Evolutionary conservation across 2,113 vertebrate genomes (phyloP), one percentile per base, ranked within the genome.

Genomic region (Pungitius pungitius): DNA sequence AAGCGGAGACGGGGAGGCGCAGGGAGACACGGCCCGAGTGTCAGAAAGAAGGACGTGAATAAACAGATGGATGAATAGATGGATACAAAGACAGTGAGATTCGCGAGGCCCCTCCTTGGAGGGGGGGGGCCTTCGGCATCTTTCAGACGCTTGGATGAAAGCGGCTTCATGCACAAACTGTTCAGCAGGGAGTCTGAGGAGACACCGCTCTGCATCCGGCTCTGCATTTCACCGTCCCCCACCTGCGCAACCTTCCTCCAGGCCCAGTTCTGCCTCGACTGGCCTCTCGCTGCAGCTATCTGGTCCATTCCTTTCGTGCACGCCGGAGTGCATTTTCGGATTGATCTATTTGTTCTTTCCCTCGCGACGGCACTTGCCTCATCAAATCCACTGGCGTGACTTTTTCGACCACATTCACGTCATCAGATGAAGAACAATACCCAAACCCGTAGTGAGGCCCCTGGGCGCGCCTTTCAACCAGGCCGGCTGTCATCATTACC

Each of bases 21-120:
- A 22, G 15, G 1, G 78, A 78, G 63, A 77, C 60, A 8, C 47
- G 49, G 74, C 56, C 62, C 1, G 52, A 82, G 62, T 78, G 64
- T 84, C 70, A 71, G 73, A 62, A 56, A 78, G 83, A 78, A 59
- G 51, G 69, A 85, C 85, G 73, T 72, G 84, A 82, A 88, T 81
- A 86, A 85, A 84, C 71, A 84, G 80, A 59, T 14, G 68, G 77
- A 78, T 80, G 80, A 84, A 82, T 67, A 62, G 73, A 64, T 78
- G 80, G 78, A 87, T 66, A 82, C 66, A 82, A 84, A 88, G 81
- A 79, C 51, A 60, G 58, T 35, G 64, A 81, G 76, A 69, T 69
- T n/a, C 26, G 45, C 54, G 75, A 73, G 81, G 84, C 81, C 85
- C 64, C 52, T 77, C 72, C 77, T 72, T 33, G 60, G 71, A 30